A percentile compares a stretch with the other conserved stretches of the same genome.
phyloP scores from a whole-genome alignment of 2,888 invertebrate species.

The Nemotelus nigrinus region DNA sequence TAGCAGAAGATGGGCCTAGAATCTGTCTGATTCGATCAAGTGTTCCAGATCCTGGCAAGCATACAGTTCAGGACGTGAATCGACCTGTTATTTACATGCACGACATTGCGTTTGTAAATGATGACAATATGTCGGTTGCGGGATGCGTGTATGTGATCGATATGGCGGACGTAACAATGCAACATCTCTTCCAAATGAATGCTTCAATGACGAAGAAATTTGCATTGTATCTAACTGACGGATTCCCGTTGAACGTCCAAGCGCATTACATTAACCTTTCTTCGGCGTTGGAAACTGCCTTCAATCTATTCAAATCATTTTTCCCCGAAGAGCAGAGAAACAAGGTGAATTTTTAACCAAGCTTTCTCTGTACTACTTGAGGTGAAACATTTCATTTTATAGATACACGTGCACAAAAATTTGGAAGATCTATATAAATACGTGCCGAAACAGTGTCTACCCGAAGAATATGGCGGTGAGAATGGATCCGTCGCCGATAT shows the following conservation, averaged over 20 bases:
- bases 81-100: not conserved
- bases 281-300: not conserved
- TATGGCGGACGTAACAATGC: not conserved
- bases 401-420: conserved; percentile 55
- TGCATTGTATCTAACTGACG: not conserved
- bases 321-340: not conserved
- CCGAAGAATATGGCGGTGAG: conserved; percentile 65
- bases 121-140: not conserved
- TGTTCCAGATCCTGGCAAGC: not conserved
- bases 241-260: not conserved
- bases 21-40: not conserved
- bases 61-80: not conserved
- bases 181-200: not conserved
- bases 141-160: not conserved
- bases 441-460: conserved; percentile 62
- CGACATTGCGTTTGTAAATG: not conserved
- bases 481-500: conserved; percentile 53
- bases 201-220: too few relatives aligned
- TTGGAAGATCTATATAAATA: conserved; percentile 60
- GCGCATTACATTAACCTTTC: not conserved
- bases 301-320: not conserved
- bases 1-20: not conserved
- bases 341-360: not conserved
- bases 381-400: too few relatives aligned
- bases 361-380: too few relatives aligned